These are phyloP conservation scores for Drosophila bunnanda DNA, from an alignment of 2,888 invertebrate genomes.

Conservation along the genomic window DNA sequence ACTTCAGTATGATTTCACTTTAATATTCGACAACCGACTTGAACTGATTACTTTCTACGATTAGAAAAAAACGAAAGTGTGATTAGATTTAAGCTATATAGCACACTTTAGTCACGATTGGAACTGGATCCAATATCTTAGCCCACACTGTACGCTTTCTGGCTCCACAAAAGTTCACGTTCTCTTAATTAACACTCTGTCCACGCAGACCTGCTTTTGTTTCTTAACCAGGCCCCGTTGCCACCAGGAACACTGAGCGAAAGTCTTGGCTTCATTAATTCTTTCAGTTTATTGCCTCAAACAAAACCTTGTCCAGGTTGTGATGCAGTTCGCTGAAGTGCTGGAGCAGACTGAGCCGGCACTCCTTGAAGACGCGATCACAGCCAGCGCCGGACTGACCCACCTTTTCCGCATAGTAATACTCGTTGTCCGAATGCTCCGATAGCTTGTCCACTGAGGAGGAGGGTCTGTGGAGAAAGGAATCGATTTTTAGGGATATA, in stretches of 20 bases:
- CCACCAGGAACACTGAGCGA: conserved; percentile 39
- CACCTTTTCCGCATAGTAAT: conserved; percentile 89
- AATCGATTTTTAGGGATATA: fast-evolving
- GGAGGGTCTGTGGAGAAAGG: conserved; percentile 87
- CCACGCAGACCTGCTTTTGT: conserved; percentile 5
- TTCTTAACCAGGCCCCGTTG: conserved; percentile 9
- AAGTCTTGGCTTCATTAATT: conserved; percentile 4
- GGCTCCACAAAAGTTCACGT: conserved; percentile 51
- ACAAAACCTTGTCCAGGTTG: conserved; percentile 61
- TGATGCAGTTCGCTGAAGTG: conserved; percentile 67
- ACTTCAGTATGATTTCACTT: conserved; percentile 25
- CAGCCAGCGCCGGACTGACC: conserved; percentile 86
- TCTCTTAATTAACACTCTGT: conserved; percentile 69
- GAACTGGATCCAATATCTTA: conserved; percentile 26
- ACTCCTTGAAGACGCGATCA: conserved; percentile 78
- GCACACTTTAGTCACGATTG: conserved; percentile 29
- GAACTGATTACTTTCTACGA: conserved; percentile 54
- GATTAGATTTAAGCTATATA: conserved; percentile 26
- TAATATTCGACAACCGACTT: conserved; percentile 1
- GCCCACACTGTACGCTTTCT: conserved; percentile 48
- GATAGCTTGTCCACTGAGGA: conserved; percentile 88
- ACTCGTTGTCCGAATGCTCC: conserved; percentile 89
- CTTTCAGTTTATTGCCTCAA: conserved; percentile 58
- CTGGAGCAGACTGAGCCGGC: conserved; percentile 66
- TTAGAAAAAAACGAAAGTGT: conserved; percentile 60